Base-by-base conservation (phyloP, 2,113 vertebrate genomes). In the Colossoma macropomum region DNA sequence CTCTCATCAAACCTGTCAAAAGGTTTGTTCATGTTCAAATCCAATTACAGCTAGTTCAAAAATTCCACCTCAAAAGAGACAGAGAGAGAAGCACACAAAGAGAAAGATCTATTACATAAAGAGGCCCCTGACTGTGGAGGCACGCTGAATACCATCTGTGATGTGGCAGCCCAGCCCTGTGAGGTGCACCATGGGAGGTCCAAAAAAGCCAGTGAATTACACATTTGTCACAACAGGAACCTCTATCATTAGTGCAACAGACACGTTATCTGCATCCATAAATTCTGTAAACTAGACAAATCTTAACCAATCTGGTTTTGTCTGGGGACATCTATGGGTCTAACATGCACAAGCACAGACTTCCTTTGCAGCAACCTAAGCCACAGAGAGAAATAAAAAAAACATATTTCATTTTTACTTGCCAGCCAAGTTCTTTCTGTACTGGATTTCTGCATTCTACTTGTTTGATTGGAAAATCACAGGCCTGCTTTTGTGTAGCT, bases 121-220 rank as follows among this genome's bases (percentile, higher is more conserved):
- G 75, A 84, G 59, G 50, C 81, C 72, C 86, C 77, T 79, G 76
- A 77, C 82, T 74, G 76, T 21, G 38, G 52, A 16, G 81, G 73
- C 27, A 79, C 65, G 9, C 50, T 60, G 84, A 84, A 81, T 60
- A 82, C 85, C 86, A 87, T 89, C 85, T 86, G 85, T 84, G 82
- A 60, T 48, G 45, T 71, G 19, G 62, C 69, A 59, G 76, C 59
- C 74, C 54, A 76, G 77, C 60, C 75, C 86, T 25, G 75, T 70
- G 25, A 66, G 52, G 82, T 23, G 71, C 80, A 83, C 62, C 73
- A n/a, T 62, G 66, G 84, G 81, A 69, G n/a, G 70, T 38, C 19
- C 68, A 62, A 60, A 59, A 27, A 79, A 65, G 71, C 59, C 48
- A 82, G 71, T 48, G 16, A 79, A 81, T 34, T 16, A 45, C 15